Conservation (phyloP, 2,797 vertebrate genomes). For the Mus spretus region DNA sequence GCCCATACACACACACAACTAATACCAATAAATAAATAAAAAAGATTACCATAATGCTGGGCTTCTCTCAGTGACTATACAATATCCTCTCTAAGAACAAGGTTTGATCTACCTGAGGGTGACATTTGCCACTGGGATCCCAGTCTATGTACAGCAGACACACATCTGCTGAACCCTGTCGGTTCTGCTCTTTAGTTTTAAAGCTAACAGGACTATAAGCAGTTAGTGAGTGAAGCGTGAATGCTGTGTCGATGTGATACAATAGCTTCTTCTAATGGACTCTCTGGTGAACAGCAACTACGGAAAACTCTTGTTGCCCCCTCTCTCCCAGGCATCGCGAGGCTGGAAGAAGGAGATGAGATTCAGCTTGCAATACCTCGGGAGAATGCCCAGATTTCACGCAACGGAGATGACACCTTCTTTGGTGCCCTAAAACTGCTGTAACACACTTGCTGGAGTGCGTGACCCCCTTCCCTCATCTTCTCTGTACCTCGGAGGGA, state of each 20-base stretch:
- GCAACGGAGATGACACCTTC: slow-evolving; percentile 96
- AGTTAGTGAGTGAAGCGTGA: too few relatives aligned
- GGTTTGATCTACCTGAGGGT: not conserved
- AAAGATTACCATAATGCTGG: not conserved
- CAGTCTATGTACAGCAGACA: not conserved
- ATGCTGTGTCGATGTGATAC: not conserved
- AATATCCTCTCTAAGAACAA: not conserved
- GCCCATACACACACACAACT: not conserved
- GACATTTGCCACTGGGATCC: not conserved
- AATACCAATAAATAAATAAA: not conserved
- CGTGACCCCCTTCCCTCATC: slow-evolving; percentile 40
- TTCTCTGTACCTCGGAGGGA: slow-evolving; percentile 62
- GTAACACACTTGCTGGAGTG: slow-evolving; percentile 86
- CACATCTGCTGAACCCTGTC: not conserved
- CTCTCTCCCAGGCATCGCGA: slow-evolving; percentile 93
- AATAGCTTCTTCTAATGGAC: not conserved
- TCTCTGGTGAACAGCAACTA: not conserved
- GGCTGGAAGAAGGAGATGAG: slow-evolving; percentile 95
- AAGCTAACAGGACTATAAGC: not conserved
- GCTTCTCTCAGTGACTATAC: not conserved
- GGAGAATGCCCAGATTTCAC: slow-evolving; percentile 92
- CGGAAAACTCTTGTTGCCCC: slow-evolving; percentile 62
- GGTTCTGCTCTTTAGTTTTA: not conserved
- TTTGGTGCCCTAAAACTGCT: slow-evolving; percentile 95
- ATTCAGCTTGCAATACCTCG: slow-evolving; percentile 96